Evolutionary conservation across 2,888 invertebrate genomes (phyloP), one percentile per base, ranked within the genome.

Genomic region (Stenchaetothrips biformis): DNA sequence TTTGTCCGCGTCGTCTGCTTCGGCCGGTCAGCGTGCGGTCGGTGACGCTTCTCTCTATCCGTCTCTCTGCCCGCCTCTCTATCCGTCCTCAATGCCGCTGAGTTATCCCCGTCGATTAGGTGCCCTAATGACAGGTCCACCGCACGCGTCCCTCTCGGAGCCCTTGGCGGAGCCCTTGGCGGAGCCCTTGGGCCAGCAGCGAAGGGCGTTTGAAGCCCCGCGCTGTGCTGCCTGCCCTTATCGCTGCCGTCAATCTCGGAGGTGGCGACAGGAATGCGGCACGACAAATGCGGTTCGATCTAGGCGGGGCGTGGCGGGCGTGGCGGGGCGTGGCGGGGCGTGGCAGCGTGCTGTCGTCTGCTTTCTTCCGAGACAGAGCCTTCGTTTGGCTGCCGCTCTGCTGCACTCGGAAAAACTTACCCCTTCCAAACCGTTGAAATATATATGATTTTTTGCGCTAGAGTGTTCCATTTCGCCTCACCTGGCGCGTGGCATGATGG

Each of bases 211-310:
- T 37, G 37, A 37, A 37, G 37, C 37, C 37, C 37, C 37, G 37
- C 37, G 53, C 18, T 18, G 53, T 11, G 67, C 67, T 74, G 67
- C 18, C 67, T 74, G n/a, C 67, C 67, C 21, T 74, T 74, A 74
- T 74, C 67, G 67, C 67, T 11, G 67, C 67, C 25, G 67, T 74
- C 67, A 74, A 74, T 74, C 67, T 74, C 25, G 67, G 67, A 74
- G 67, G 67, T 74, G 67, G 67, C 25, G 67, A 74, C 67, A 21
- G 67, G 67, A 74, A 74, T 74, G 67, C 25, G 53, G 53, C 53
- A 53, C 67, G 67, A 74, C 67, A 74, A 74, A 74, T 74, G 67
- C 25, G 67, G 67, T 21, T 25, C 67, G 67, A 74, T 74, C 67
- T 21, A 9, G n/a, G 21, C 67, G 7, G 4, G 9, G n/a, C 9